A percentile compares a stretch with the other conserved stretches of the same genome.
These are phyloP conservation scores for Aleiodes testaceus DNA, from an alignment of 2,888 invertebrate genomes.

Conservation along the genomic window DNA sequence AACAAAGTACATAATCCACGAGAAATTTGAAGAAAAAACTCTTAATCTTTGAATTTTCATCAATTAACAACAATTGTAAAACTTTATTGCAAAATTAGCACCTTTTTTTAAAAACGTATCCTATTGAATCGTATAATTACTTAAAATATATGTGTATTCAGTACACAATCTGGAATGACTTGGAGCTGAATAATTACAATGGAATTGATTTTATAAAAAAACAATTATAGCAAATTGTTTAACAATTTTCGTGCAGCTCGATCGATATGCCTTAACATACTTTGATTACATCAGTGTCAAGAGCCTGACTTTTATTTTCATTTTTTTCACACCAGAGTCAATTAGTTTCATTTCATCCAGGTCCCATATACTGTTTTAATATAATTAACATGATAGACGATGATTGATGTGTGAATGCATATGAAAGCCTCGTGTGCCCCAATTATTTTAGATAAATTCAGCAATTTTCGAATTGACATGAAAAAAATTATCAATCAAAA, in stretches of 20 bases:
- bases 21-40: too few relatives aligned
- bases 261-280: too few relatives aligned
- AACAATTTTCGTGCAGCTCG: too few relatives aligned
- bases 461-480: neutral
- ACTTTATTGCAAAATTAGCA: neutral
- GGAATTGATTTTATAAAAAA: too few relatives aligned
- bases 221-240: too few relatives aligned
- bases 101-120: neutral
- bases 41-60: neutral
- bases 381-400: conserved; percentile 7
- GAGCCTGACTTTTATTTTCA: neutral
- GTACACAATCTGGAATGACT: too few relatives aligned
- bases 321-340: neutral
- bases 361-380: conserved; percentile 17
- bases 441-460: conserved; percentile 1
- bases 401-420: conserved; percentile 5
- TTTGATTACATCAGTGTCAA: too few relatives aligned
- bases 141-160: too few relatives aligned
- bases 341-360: neutral
- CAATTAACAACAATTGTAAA: neutral
- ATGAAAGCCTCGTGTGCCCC: neutral
- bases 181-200: too few relatives aligned
- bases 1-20: too few relatives aligned
- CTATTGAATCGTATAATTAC: neutral
- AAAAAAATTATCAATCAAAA: too few relatives aligned